phyloP scores from a whole-genome alignment of 2,113 vertebrate species.

The Colius striatus region DNA sequence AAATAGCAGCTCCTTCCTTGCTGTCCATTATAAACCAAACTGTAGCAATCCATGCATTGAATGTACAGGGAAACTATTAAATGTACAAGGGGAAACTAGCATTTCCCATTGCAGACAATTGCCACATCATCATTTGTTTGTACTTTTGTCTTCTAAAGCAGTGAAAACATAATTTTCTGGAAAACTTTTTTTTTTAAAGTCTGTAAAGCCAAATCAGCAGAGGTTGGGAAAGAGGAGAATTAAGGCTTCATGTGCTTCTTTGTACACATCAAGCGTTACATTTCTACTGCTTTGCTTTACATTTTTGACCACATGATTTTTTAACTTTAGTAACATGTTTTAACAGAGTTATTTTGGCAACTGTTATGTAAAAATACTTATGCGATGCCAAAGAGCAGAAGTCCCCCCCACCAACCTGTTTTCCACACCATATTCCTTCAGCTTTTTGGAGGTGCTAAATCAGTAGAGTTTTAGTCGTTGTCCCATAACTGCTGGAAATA shows the following conservation, averaged over 20 bases:
- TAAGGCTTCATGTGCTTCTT: background rate
- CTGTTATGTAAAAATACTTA: background rate
- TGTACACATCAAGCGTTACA: background rate
- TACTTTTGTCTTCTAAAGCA: background rate
- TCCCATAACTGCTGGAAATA: background rate
- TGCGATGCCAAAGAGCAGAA: background rate
- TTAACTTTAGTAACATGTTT: background rate
- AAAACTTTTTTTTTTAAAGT: background rate
- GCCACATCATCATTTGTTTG: background rate
- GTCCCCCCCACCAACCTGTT: background rate
- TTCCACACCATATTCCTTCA: background rate
- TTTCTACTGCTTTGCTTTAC: background rate
- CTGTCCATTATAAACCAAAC: background rate
- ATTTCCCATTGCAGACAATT: background rate
- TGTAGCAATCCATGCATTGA: background rate
- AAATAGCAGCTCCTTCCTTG: background rate
- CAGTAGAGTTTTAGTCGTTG: background rate
- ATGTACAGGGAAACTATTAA: background rate
- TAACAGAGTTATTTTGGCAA: background rate
- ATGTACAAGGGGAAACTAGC: background rate
- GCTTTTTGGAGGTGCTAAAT: constrained; percentile 19
- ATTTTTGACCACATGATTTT: constrained; percentile 5
- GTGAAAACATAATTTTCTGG: background rate
- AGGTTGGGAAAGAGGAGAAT: background rate
- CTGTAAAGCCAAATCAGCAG: background rate